phyloP scores from a whole-genome alignment of 2,888 invertebrate genomes.

The Frankliniella fusca region DNA sequence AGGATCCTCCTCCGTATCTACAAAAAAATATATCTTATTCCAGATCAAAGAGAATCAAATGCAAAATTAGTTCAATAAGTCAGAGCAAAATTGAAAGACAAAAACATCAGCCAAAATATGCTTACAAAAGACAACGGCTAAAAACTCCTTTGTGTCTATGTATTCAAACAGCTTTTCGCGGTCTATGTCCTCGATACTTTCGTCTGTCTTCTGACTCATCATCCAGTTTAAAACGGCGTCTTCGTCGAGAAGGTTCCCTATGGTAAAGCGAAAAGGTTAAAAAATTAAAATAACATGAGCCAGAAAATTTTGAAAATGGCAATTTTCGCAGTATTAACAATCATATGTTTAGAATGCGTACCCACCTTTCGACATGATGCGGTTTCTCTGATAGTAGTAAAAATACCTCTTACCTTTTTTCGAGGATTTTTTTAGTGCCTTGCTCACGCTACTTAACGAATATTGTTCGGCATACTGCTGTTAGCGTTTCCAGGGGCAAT shows the following conservation, averaged over 20 bases:
- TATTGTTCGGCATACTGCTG: no score
- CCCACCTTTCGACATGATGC: neutral
- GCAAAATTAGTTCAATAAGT: neutral
- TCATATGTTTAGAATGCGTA: constrained; percentile 1
- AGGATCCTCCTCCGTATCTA: constrained; percentile 78
- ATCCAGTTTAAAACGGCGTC: constrained; percentile 85
- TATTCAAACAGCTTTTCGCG: constrained; percentile 76
- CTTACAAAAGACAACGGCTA: constrained; percentile 91
- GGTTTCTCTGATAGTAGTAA: neutral
- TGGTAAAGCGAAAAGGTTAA: constrained; percentile 33
- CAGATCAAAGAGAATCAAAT: no score
- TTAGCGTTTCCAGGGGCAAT: no score
- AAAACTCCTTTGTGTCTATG: constrained; percentile 84
- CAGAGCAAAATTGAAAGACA: constrained; percentile 13
- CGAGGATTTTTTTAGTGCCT: no score
- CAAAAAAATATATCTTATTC: constrained; percentile 32
- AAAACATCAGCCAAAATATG: constrained; percentile 42
- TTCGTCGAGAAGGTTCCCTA: constrained; percentile 72
- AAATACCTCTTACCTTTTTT: neutral
- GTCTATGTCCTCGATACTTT: constrained; percentile 85
- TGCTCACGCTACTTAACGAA: no score
- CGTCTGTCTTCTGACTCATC: constrained; percentile 84
- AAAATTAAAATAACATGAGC: neutral
- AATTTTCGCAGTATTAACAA: neutral
- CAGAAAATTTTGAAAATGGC: neutral